These are phyloP conservation scores for Solea solea DNA, from an alignment of 2,113 vertebrate species.

Conservation along the genomic window DNA sequence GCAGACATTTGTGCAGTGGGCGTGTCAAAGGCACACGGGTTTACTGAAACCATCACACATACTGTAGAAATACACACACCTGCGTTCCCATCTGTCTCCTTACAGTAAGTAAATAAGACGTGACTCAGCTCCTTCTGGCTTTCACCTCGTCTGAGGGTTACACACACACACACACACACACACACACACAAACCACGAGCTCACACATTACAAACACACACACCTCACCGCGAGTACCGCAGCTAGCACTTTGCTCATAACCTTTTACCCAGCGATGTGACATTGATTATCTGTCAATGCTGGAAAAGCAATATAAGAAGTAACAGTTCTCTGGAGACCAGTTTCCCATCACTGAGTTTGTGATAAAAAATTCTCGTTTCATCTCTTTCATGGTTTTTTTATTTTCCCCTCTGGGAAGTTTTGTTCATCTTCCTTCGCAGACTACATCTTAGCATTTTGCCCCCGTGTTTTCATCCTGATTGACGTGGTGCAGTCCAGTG, in stretches of 20 bases:
- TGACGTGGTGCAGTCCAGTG: constrained; percentile 59
- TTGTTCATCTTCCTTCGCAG: constrained; percentile 15
- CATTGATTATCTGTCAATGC: constrained; percentile 52
- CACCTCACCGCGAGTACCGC: constrained; percentile 32
- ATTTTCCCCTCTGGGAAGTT: constrained; percentile 20
- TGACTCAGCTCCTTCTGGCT: constrained; percentile 69
- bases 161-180: constrained; percentile 8
- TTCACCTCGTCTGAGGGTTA: constrained; percentile 61
- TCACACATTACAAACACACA: constrained; percentile 10
- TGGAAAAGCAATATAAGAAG: constrained; percentile 28
- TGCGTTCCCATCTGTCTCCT: constrained; percentile 73
- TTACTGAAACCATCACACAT: constrained; percentile 13
- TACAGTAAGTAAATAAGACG: constrained; percentile 55
- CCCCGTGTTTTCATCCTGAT: constrained; percentile 35
- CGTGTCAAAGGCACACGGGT: constrained; percentile 24
- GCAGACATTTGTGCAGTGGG: constrained; percentile 21
- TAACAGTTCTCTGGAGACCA: constrained; percentile 13
- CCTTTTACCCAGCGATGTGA: constrained; percentile 46
- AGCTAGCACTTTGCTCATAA: constrained; percentile 44
- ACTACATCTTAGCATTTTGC: constrained; percentile 29
- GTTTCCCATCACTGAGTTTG: constrained; percentile 34
- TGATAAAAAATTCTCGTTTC: constrained; percentile 41
- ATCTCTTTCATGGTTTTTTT: constrained; percentile 28
- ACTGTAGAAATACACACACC: constrained; percentile 54
- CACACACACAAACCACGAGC: constrained; percentile 32